phyloP scores from a whole-genome alignment of 1,140 invertebrate species.

The Phortica variegata region DNA sequence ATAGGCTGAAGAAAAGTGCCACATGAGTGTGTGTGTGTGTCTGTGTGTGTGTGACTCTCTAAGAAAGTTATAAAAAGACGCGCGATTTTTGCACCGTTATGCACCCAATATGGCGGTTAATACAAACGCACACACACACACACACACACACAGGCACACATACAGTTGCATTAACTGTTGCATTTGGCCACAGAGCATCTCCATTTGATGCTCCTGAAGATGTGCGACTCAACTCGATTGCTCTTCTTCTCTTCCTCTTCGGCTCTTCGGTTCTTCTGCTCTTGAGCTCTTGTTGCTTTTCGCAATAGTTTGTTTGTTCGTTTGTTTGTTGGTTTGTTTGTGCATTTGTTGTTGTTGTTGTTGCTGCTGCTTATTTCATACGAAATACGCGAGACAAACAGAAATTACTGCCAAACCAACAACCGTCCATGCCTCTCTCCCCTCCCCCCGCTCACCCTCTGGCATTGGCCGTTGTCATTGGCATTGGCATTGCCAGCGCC shows the following conservation, averaged over 20 bases:
- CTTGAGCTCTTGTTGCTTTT: constrained; percentile 30
- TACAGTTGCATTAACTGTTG: not conserved
- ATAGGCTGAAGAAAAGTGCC: not conserved
- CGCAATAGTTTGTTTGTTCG: constrained; percentile 50
- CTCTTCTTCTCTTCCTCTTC: not conserved
- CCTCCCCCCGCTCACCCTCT: too few species aligned
- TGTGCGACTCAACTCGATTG: constrained; percentile 7
- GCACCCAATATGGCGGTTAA: constrained; percentile 45
- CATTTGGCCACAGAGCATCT: constrained; percentile 32
- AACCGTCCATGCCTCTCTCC: too few species aligned
- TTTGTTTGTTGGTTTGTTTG: constrained; percentile 20
- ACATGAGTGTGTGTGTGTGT: not conserved
- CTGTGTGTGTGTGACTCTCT: not conserved
- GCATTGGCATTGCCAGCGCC: constrained; percentile 45
- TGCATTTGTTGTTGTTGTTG: constrained; percentile 32
- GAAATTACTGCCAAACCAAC: too few species aligned
- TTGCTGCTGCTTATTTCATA: too few species aligned
- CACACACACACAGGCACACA: constrained; percentile 16
- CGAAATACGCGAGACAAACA: too few species aligned
- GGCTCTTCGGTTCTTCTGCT: not conserved
- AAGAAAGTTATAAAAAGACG: constrained; percentile 29
- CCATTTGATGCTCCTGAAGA: constrained; percentile 35
- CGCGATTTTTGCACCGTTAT: constrained; percentile 53
- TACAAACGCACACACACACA: constrained; percentile 7
- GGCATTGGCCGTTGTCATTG: too few species aligned